These are phyloP conservation scores for Ganaspis brasiliensis DNA, from an alignment of 2,888 invertebrate species.

Conservation along the genomic window DNA sequence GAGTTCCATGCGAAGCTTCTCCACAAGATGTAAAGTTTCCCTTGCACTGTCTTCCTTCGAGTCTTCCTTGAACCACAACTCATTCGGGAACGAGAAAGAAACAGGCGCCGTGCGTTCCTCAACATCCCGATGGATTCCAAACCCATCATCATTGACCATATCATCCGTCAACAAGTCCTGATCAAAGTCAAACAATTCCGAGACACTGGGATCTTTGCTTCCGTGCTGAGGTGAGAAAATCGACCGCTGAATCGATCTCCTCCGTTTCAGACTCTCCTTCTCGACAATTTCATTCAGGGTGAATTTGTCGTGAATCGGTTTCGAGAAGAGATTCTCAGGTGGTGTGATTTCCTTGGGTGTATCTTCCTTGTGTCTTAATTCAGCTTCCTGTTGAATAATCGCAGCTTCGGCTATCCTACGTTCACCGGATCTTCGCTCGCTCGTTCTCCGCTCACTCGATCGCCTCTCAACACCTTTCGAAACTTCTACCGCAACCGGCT, in stretches of 20 bases:
- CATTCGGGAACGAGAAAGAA: conserved; percentile 85
- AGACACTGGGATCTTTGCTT: conserved; percentile 82
- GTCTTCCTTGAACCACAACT: conserved; percentile 88
- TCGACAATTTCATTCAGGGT: conserved; percentile 61
- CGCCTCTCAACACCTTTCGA: conserved; percentile 45
- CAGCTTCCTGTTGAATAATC: conserved; percentile 38
- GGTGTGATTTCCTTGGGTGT: conserved; percentile 57
- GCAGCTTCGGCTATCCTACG: background rate
- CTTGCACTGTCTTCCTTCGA: conserved; percentile 91
- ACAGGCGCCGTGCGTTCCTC: conserved; percentile 84
- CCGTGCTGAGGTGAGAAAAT: conserved; percentile 88
- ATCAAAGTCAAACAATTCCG: conserved; percentile 85
- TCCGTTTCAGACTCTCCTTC: conserved; percentile 71
- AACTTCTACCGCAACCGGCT: conserved; percentile 55
- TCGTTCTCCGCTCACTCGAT: background rate
- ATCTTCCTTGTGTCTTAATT: conserved; percentile 52
- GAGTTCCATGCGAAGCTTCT: conserved; percentile 89
- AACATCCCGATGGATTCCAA: conserved; percentile 84
- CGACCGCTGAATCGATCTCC: conserved; percentile 82
- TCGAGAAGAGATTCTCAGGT: conserved; percentile 63
- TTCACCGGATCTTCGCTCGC: conserved; percentile 6
- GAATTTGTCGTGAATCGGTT: conserved; percentile 69
- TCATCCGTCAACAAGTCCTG: conserved; percentile 84
- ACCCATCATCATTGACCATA: conserved; percentile 84
- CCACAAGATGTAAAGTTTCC: conserved; percentile 92